Conservation (phyloP, 2,888 invertebrate genomes). For the Salticus scenicus region DNA sequence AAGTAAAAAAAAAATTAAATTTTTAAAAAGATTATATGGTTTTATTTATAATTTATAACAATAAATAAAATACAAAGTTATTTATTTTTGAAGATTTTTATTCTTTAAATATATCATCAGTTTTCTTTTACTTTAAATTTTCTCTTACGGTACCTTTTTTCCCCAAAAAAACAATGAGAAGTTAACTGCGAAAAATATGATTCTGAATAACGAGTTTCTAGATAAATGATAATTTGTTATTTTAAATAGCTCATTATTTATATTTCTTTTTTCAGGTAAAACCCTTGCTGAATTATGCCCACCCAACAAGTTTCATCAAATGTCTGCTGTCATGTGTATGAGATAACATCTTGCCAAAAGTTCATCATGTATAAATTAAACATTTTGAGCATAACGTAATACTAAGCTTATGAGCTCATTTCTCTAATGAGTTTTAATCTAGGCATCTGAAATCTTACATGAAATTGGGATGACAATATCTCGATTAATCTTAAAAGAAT, state of each 20-base stretch:
- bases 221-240: background rate
- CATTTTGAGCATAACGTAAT: conserved; percentile 34
- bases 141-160: background rate
- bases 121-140: too few relatives aligned
- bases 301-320: background rate
- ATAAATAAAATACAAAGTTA: too few relatives aligned
- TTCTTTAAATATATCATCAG: too few relatives aligned
- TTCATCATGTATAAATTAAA: conserved; percentile 11
- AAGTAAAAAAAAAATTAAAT: too few relatives aligned
- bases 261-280: conserved; percentile 20
- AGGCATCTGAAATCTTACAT: background rate
- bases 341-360: background rate
- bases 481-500: conserved; percentile 35
- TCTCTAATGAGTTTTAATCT: background rate
- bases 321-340: background rate
- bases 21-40: too few relatives aligned
- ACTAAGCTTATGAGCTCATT: background rate
- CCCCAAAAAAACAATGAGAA: background rate
- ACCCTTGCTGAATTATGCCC: conserved; percentile 10
- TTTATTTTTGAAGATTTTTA: too few relatives aligned
- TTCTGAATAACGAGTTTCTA: background rate
- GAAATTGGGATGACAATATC: conserved; percentile 30
- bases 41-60: too few relatives aligned
- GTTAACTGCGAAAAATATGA: background rate
- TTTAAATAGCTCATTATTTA: background rate